Conservation (phyloP, 2,113 vertebrate species). For the Chaenogobius annularis region DNA sequence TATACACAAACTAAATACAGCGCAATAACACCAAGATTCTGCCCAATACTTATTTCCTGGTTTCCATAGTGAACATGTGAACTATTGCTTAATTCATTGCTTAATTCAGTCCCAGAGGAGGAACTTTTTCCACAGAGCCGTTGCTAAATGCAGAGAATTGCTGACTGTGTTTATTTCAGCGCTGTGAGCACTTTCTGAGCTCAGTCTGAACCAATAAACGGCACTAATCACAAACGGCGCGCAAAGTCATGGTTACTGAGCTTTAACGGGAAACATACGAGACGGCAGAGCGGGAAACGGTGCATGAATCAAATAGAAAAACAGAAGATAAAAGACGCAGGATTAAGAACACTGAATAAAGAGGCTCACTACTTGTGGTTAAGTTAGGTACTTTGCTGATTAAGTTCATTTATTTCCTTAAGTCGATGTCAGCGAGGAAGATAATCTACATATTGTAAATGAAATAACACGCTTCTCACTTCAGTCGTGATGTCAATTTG, state of each 20-base stretch:
- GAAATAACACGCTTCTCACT: too few relatives aligned
- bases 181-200: background rate
- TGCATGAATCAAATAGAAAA: background rate
- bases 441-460: background rate
- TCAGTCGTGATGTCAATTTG: too few relatives aligned
- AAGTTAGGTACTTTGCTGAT: background rate
- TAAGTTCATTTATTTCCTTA: background rate
- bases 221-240: constrained; percentile 1
- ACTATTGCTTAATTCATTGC: background rate
- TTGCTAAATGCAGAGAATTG: constrained; percentile 6
- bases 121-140: background rate
- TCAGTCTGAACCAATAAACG: background rate
- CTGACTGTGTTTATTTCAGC: background rate
- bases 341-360: too few relatives aligned
- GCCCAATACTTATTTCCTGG: background rate
- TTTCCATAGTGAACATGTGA: background rate
- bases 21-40: too few relatives aligned
- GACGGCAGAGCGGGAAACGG: background rate
- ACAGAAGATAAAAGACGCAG: background rate
- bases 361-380: background rate
- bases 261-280: background rate
- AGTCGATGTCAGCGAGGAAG: background rate
- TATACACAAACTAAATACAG: too few relatives aligned
- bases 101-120: background rate
- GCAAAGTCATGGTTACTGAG: background rate